A percentile compares a stretch with the other conserved stretches of the same genome.
Conservation (phyloP, 2,888 invertebrate genomes). For the Tetranychus truncatus region DNA sequence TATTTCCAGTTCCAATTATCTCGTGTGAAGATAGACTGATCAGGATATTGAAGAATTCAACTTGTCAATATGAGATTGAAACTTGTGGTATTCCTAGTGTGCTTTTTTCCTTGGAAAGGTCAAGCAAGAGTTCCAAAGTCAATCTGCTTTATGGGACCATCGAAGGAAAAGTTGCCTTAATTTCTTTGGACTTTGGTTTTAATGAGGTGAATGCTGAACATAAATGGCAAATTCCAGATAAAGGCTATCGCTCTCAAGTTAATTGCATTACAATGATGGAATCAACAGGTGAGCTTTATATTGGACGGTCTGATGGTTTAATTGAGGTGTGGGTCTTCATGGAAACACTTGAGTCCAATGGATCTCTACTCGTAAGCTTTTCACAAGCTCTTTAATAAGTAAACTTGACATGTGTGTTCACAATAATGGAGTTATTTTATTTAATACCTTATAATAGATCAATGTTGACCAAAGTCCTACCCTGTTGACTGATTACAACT, state of each 20-base stretch:
- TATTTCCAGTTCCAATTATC: constrained; percentile 43
- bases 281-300: constrained; percentile 51
- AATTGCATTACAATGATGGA: constrained; percentile 46
- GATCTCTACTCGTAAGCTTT: constrained; percentile 67
- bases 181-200: constrained; percentile 35
- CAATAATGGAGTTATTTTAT: background rate
- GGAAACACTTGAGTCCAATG: constrained; percentile 29
- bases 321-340: constrained; percentile 52
- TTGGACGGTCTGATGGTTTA: constrained; percentile 73
- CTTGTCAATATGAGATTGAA: constrained; percentile 44
- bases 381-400: constrained; percentile 36
- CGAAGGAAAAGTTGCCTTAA: constrained; percentile 46
- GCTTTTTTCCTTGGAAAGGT: constrained; percentile 33
- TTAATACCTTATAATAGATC: constrained; percentile 3
- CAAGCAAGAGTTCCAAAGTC: constrained; percentile 33
- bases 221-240: constrained; percentile 31
- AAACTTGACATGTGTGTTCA: background rate
- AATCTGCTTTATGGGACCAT: constrained; percentile 42
- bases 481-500: constrained; percentile 41
- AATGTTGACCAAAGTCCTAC: constrained; percentile 13
- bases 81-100: constrained; percentile 38
- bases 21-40: constrained; percentile 65
- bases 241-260: constrained; percentile 34
- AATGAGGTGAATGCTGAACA: constrained; percentile 29
- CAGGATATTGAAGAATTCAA: constrained; percentile 52